phyloP scores from a whole-genome alignment of 1,140 invertebrate genomes.

The Dendrolimus kikuchii region DNA sequence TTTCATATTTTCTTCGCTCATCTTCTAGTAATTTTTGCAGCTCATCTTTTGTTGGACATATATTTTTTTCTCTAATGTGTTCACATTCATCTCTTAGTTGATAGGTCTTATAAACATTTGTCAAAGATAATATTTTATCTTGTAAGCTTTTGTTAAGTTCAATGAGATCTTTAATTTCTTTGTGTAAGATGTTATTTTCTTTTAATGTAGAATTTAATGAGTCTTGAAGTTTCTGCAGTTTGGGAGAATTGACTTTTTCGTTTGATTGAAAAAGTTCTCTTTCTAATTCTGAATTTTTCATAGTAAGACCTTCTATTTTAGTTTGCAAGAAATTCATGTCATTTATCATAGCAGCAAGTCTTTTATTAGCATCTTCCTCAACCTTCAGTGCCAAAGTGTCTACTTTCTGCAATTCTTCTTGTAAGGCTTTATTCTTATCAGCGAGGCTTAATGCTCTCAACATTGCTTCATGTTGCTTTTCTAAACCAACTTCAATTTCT shows the following conservation, averaged over 20 bases:
- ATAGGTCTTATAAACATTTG: slow-evolving; percentile 33
- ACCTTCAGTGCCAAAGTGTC: slow-evolving; percentile 79
- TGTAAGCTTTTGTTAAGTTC: slow-evolving; percentile 57
- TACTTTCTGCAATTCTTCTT: slow-evolving; percentile 78
- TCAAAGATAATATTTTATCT: slow-evolving; percentile 50
- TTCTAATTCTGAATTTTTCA: slow-evolving; percentile 48
- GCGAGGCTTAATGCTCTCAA: slow-evolving; percentile 77
- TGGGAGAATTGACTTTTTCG: slow-evolving; percentile 23
- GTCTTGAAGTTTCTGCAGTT: slow-evolving; percentile 30
- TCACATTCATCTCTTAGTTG: slow-evolving; percentile 16
- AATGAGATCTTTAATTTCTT: slow-evolving; percentile 52
- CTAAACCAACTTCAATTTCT: slow-evolving; percentile 71
- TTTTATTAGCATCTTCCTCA: slow-evolving; percentile 76
- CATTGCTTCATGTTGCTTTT: slow-evolving; percentile 84
- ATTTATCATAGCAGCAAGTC: slow-evolving; percentile 45
- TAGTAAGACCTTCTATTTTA: slow-evolving; percentile 38
- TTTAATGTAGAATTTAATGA: slow-evolving; percentile 31
- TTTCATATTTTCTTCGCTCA: slow-evolving; percentile 66
- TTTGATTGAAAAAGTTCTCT: slow-evolving; percentile 27
- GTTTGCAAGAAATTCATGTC: slow-evolving; percentile 46
- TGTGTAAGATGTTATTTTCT: slow-evolving; percentile 49
- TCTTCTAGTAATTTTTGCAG: slow-evolving; percentile 53
- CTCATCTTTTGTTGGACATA: slow-evolving; percentile 51
- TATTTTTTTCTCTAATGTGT: slow-evolving; percentile 25
- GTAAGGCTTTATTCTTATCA: slow-evolving; percentile 77